Conservation (phyloP, 1,140 invertebrate genomes). For the Aphelinus certus region DNA sequence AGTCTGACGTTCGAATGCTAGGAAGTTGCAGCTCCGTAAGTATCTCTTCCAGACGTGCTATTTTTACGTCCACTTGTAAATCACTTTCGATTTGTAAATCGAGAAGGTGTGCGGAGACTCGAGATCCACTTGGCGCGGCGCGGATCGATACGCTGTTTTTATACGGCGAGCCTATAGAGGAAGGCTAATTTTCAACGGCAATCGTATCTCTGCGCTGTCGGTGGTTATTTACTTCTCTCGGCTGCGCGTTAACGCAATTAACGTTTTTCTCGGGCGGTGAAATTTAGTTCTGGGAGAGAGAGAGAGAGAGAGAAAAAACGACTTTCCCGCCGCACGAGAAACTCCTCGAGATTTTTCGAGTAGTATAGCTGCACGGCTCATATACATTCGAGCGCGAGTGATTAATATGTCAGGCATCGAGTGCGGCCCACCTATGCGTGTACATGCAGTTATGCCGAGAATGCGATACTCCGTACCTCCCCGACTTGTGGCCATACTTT, state of each 20-base stretch:
- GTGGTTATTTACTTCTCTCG: background rate
- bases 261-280: background rate
- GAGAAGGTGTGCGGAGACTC: too few relatives aligned
- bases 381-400: background rate
- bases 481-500: too few relatives aligned
- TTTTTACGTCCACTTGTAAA: too few relatives aligned
- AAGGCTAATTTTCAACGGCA: background rate
- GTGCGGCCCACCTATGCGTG: background rate
- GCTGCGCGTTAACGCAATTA: background rate
- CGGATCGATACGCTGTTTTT: too few relatives aligned
- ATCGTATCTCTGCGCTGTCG: background rate
- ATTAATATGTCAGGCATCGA: slow-evolving; percentile 26
- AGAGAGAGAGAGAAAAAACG: too few relatives aligned
- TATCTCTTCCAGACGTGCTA: too few relatives aligned
- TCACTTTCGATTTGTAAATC: too few relatives aligned
- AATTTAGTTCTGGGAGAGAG: background rate
- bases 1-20: too few relatives aligned
- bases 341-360: background rate
- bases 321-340: too few relatives aligned
- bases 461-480: background rate
- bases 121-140: too few relatives aligned
- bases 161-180: background rate
- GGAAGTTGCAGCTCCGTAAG: too few relatives aligned
- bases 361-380: background rate
- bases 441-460: slow-evolving; percentile 13